phyloP scores from a whole-genome alignment of 2,888 invertebrate species.

The Brenthis hecate region DNA sequence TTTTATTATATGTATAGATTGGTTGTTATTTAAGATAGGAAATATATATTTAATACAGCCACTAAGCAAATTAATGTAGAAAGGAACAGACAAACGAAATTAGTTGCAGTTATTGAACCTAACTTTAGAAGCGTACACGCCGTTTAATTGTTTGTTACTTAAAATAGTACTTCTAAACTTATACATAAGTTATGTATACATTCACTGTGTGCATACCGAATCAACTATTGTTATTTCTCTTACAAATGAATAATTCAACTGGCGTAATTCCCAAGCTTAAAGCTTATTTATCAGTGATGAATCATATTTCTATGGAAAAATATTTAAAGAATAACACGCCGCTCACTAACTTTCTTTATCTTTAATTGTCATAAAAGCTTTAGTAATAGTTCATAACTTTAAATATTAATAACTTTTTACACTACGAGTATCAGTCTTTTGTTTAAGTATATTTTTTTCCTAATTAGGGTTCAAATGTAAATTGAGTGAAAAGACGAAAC shows the following conservation, averaged over 20 bases:
- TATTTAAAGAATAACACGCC: constrained; percentile 27
- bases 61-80: not conserved
- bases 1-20: too few species aligned
- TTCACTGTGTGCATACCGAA: constrained; percentile 50
- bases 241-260: constrained; percentile 62
- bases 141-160: constrained; percentile 38
- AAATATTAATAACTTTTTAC: too few species aligned
- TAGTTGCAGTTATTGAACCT: constrained; percentile 26
- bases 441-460: too few species aligned
- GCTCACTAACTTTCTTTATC: constrained; percentile 29
- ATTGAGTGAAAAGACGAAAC: too few species aligned
- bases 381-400: not conserved
- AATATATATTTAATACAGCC: not conserved
- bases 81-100: not conserved
- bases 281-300: constrained; percentile 52
- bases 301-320: constrained; percentile 44
- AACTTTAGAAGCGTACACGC: constrained; percentile 14
- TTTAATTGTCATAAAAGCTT: constrained; percentile 1
- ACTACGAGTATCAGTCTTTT: too few species aligned
- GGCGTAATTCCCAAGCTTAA: constrained; percentile 58
- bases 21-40: not conserved
- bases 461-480: too few species aligned
- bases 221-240: constrained; percentile 54
- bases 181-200: constrained; percentile 43
- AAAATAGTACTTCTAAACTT: constrained; percentile 47